Base-by-base conservation (phyloP, 2,888 invertebrate genomes). In the Drosophila recens region DNA sequence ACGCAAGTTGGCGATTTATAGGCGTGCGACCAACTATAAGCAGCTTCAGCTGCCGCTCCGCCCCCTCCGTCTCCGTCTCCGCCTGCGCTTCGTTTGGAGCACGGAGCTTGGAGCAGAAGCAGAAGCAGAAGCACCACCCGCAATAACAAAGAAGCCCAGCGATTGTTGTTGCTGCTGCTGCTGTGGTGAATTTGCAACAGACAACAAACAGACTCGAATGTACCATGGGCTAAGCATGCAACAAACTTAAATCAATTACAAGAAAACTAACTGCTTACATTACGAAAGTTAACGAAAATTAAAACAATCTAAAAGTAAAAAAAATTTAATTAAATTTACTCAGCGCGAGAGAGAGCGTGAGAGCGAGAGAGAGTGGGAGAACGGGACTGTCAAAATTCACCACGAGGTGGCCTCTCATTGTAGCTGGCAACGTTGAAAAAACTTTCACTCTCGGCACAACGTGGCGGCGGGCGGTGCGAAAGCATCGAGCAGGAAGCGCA, bases 361-460 rank as follows among this genome's bases (percentile, higher is more conserved):
- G 57, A n/a, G 54, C n/a, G 62, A 23, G 30, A 13, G 6, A 30
- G 65, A 48, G 34, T 11, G 46, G 49, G 58, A 43, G 67, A 52
- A 42, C 30, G 59, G 30, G 53, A 45, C 45, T 61, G 58, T 45
- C 40, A 20, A 40, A 84, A 75, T 54, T 86, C 80, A 84, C 77
- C 80, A 86, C 80, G 71, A 67, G 61, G 48, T 62, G 43, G 27
- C 17, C 38, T 30, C 62, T 77, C 40, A 43, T 23, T 61, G 70
- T 67, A 48, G 66, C 66, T 59, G 62, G 58, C 70, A 67, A 63
- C 53, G 64, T 64, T 59, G n/a, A 70, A 59, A 46, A 79, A 72
- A 84, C 84, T 84, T 84, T 84, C 84, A 84, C 84, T 84, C 84
- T 84, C 89, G 84, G 75, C 83, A 86, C 80, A 83, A 88, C 89